A percentile compares a stretch with the other conserved stretches of the same genome.
Evolutionary conservation across 2,888 invertebrate species (phyloP).

Genomic region (Oligia strigilis): DNA sequence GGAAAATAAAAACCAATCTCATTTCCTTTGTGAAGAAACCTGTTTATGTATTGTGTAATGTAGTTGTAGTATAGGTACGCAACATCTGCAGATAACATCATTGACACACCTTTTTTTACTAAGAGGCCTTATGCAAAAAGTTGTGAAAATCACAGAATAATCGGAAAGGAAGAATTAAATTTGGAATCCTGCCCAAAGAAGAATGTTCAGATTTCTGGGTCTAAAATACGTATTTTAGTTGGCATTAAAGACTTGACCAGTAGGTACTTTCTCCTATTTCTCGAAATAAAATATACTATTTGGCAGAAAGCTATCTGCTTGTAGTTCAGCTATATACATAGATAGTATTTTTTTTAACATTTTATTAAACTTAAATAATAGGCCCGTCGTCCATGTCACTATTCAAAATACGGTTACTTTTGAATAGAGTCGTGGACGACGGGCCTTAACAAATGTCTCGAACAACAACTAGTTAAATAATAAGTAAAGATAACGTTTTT

Average conservation of each 20-base stretch:
- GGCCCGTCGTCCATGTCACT: too few relatives aligned
- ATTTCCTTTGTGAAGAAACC: constrained; percentile 15
- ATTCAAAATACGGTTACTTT: not conserved
- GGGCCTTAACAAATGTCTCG: not conserved
- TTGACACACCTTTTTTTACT: not conserved
- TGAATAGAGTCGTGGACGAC: not conserved
- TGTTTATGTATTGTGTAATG: not conserved
- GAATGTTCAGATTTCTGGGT: not conserved
- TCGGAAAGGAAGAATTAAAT: not conserved
- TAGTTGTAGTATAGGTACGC: not conserved
- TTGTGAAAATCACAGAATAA: not conserved
- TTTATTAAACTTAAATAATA: not conserved
- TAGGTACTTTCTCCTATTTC: too few relatives aligned
- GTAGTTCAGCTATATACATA: not conserved
- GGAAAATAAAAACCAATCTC: constrained; percentile 28
- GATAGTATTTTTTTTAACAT: not conserved
- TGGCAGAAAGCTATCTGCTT: not conserved
- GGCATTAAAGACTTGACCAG: not conserved
- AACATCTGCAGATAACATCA: not conserved
- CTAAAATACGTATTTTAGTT: not conserved
- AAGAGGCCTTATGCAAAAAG: not conserved
- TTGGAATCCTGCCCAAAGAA: constrained; percentile 4
- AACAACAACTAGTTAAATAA: constrained; percentile 1
- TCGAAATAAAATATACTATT: not conserved
- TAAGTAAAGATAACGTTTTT: not conserved